Evolutionary conservation across 2,888 invertebrate genomes (phyloP).

Genomic region (Chelonus formosanus): DNA sequence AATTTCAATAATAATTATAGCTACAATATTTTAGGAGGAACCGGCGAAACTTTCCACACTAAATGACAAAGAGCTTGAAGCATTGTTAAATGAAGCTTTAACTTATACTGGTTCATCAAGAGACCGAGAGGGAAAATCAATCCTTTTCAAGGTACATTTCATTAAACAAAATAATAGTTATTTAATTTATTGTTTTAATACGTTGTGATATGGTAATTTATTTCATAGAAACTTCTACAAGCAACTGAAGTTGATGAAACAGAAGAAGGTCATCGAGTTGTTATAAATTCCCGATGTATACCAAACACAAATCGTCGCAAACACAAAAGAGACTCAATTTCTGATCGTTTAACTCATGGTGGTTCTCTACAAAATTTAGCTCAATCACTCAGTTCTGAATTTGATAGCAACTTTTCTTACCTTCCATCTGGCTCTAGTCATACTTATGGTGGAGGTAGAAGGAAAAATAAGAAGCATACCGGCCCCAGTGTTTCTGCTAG

Average conservation of each 20-base stretch:
- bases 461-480: slow-evolving; percentile 56
- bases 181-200: neutral
- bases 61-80: slow-evolving; percentile 80
- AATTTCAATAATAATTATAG: too few species aligned
- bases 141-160: slow-evolving; percentile 76
- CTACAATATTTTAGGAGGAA: slow-evolving; percentile 57
- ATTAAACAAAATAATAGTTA: neutral
- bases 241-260: slow-evolving; percentile 81
- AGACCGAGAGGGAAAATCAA: slow-evolving; percentile 85
- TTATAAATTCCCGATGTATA: slow-evolving; percentile 58
- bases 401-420: slow-evolving; percentile 59
- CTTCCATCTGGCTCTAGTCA: slow-evolving; percentile 57
- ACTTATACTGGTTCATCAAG: slow-evolving; percentile 82
- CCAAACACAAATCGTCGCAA: slow-evolving; percentile 62
- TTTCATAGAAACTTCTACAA: slow-evolving; percentile 74
- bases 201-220: neutral
- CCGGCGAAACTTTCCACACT: slow-evolving; percentile 67
- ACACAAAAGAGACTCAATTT: slow-evolving; percentile 65
- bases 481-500: slow-evolving; percentile 64
- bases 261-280: slow-evolving; percentile 63
- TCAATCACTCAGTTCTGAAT: slow-evolving; percentile 64
- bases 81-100: slow-evolving; percentile 83
- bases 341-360: slow-evolving; percentile 68
- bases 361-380: slow-evolving; percentile 70
- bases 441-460: slow-evolving; percentile 57